A percentile compares a stretch with the other conserved stretches of the same genome.
Evolutionary conservation across 2,797 vertebrate genomes (phyloP).

Genomic region (Chaetodon trifasciatus): DNA sequence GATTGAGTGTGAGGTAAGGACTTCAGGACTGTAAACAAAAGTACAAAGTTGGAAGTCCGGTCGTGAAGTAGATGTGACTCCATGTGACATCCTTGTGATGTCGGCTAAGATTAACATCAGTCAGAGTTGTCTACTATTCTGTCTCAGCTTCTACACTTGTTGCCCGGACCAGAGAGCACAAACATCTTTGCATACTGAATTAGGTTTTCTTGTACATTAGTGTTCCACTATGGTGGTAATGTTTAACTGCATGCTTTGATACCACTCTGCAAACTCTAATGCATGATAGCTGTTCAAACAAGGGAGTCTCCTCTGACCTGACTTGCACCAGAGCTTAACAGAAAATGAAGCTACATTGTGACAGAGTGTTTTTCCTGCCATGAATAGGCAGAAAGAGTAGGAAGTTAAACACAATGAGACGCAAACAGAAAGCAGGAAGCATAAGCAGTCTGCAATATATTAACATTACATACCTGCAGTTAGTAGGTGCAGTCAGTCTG

Average conservation of each 20-base stretch:
- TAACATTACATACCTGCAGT: slow-evolving; percentile 59
- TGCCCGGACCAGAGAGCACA: not conserved
- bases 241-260: slow-evolving; percentile 16
- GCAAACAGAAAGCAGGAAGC: slow-evolving; percentile 28
- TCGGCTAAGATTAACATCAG: not conserved
- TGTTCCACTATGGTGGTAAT: not conserved
- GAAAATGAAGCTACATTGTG: not conserved
- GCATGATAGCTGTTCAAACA: slow-evolving; percentile 30
- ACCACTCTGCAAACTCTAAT: not conserved
- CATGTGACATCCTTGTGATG: slow-evolving; percentile 24
- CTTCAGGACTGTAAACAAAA: not conserved
- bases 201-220: not conserved
- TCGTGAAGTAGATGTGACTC: slow-evolving; percentile 13
- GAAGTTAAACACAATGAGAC: slow-evolving; percentile 8
- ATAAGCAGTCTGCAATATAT: not conserved
- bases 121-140: not conserved
- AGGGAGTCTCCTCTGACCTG: not conserved
- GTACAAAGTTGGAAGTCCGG: slow-evolving; percentile 54
- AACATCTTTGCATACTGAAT: not conserved
- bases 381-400: slow-evolving; percentile 20
- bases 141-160: not conserved
- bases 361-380: not conserved
- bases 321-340: not conserved
- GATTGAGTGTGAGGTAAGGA: not conserved
- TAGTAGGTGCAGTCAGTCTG: slow-evolving; percentile 10